These are phyloP conservation scores for Sthenelais limicola DNA, from an alignment of 2,888 invertebrate genomes.

Conservation along the genomic window DNA sequence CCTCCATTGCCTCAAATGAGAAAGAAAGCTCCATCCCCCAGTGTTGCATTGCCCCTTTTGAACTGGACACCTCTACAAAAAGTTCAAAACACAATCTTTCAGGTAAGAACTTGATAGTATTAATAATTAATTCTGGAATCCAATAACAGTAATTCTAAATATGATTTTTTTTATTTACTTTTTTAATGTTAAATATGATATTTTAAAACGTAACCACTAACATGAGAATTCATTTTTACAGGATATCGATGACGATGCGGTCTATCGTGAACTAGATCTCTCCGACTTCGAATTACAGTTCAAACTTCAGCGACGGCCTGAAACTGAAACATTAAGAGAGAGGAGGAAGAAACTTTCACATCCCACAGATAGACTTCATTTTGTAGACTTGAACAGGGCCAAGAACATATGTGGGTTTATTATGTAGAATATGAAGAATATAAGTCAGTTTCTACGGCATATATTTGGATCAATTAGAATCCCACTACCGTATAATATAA, in stretches of 20 bases:
- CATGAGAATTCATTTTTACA: too few relatives aligned
- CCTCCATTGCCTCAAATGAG: neutral
- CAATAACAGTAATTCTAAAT: neutral
- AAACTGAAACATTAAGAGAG: slow-evolving; percentile 10
- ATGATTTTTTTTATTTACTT: too few relatives aligned
- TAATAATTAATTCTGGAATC: neutral
- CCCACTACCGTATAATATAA: too few relatives aligned
- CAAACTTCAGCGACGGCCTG: slow-evolving; percentile 34
- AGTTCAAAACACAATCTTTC: slow-evolving; percentile 46
- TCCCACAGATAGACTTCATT: slow-evolving; percentile 15
- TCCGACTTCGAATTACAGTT: slow-evolving; percentile 45
- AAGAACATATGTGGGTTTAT: slow-evolving; percentile 48
- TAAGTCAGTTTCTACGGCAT: too few relatives aligned
- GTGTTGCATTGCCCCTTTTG: slow-evolving; percentile 46
- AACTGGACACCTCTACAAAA: slow-evolving; percentile 50
- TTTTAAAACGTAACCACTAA: too few relatives aligned
- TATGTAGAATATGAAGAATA: neutral
- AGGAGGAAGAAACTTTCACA: slow-evolving; percentile 14
- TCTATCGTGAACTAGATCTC: slow-evolving; percentile 45
- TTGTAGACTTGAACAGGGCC: slow-evolving; percentile 47
- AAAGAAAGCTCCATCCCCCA: neutral
- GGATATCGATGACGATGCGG: slow-evolving; percentile 41
- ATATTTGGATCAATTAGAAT: too few relatives aligned
- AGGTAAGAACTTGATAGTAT: slow-evolving; percentile 14
- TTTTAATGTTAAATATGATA: too few relatives aligned